These are phyloP conservation scores for Atherinosoma microstoma DNA, from an alignment of 2,797 vertebrate genomes.

Conservation along the genomic window DNA sequence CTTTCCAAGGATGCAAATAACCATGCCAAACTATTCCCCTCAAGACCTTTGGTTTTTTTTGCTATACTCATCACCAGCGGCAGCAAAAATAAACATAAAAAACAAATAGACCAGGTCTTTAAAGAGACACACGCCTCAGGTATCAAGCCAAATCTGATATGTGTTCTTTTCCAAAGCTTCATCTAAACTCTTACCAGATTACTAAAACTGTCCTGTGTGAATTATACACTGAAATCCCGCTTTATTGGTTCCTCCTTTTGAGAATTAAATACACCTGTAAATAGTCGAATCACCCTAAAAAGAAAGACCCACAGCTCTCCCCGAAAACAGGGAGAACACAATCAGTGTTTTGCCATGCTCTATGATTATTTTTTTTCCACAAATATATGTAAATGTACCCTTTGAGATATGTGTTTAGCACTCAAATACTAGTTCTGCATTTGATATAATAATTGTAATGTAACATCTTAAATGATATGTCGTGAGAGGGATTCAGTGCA, in stretches of 20 bases:
- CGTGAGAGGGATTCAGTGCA: constrained; percentile 74
- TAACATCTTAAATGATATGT: constrained; percentile 74
- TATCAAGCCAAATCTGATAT: constrained; percentile 67
- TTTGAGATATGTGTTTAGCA: constrained; percentile 79
- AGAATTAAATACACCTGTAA: constrained; percentile 66
- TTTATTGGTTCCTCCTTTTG: constrained; percentile 26
- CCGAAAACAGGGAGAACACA: constrained; percentile 35
- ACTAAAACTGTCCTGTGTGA: constrained; percentile 34
- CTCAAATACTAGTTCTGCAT: constrained; percentile 80
- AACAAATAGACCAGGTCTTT: constrained; percentile 37
- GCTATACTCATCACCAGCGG: constrained; percentile 61
- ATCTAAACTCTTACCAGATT: constrained; percentile 31
- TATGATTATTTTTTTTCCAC: constrained; percentile 38
- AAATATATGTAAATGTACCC: constrained; percentile 75
- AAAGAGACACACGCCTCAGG: constrained; percentile 69
- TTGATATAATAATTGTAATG: constrained; percentile 79
- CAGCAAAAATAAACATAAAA: constrained; percentile 62
- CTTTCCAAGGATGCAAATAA: constrained; percentile 2
- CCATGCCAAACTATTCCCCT: constrained; percentile 11
- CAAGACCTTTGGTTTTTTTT: constrained; percentile 17
- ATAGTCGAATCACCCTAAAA: constrained; percentile 60
- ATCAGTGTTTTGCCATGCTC: constrained; percentile 67
- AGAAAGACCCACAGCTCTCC: constrained; percentile 24
- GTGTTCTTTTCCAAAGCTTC: constrained; percentile 47
- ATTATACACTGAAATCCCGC: constrained; percentile 24